Base-by-base conservation (phyloP, 35 echinoderm and acorn worm species). In the Stichopus chloronotus region DNA sequence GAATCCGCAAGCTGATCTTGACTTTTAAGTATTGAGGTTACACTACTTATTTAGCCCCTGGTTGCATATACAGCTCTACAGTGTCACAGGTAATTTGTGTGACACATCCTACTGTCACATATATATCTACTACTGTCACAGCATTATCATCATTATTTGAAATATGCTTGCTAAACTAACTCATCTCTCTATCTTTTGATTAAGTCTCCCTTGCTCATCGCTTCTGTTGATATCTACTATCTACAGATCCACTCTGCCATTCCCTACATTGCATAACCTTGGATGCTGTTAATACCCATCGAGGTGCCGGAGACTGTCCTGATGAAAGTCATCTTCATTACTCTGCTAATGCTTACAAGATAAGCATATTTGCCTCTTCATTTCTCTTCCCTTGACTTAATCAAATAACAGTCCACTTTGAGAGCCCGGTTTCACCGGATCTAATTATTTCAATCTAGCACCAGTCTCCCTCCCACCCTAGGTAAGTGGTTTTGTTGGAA, bases 311-410 rank as follows among this genome's bases (percentile, higher is more conserved):
- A 65, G 4, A 0, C 4, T 14, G 9, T 65, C 61, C 30, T 65
- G 4, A 65, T 65, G 11, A 43, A 43, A 65, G 61, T 24, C 20
- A 25, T 83, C 80, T 56, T 10, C 52, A 4, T 9, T 17, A 56
- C n/a, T 83, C 80, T 19, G 61, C 8, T 83, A 83, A 83, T 83
- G 43, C 80, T 83, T 83, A 55, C 55, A 56, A 83, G 80, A 83
- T 54, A 83, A 83, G 14, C 53, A 83, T 83, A 55, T 78, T 83
- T 55, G 17, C 10, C 25, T 17, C 55, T 83, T 56, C 11, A 55
- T 56, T 56, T 56, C 7, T 83, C 7, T 56, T 55, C 80, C 53
- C 55, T 83, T 16, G 52, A 56, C 55, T 13, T 83, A 56, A 83
- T 83, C 80, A 83, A 83, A 83, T 83, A 83, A 83, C 80, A 53